Evolutionary conservation across 2,888 invertebrate species (phyloP), one percentile per base, ranked within the genome.

Genomic region (Aleiodes alternator): DNA sequence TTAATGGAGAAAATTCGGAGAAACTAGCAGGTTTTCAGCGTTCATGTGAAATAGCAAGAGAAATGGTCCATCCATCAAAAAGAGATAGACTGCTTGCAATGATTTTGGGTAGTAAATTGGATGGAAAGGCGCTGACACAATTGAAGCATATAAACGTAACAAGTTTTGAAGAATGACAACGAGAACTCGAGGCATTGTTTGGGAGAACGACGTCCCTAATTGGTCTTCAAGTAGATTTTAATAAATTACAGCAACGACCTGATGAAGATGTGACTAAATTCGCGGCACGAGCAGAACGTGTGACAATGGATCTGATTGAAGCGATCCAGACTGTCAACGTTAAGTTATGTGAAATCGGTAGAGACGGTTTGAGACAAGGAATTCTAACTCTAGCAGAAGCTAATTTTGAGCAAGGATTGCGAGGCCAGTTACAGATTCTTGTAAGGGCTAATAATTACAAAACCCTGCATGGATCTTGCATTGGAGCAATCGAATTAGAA

Each of bases 81-180:
- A 2, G n/a, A 9, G n/a, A 9, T 23, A 3, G 1, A 23, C 9
- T 56, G 29, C 56, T 56, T 2, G 29, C 12, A 5, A 7, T 8
- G n/a, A 56, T 56, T 9, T 23, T 23, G 23, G 56, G 56, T 7
- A 56, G 56, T 56, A 56, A 56, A 56, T 23, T 56, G 56, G 16
- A 56, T 2, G 56, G 56, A 3, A 16, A n/a, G 1, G 56, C 56
- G 3, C 23, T 23, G 3, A 56, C 5, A 8, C 56, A 56, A 23
- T 9, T 56, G 16, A 56, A 56, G 8, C n/a, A 23, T 23, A 16
- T 4, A 5, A 11, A 8, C 1, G 23, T 56, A 4, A 7, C 12
- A 9, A 23, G n/a, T 9, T 56, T 56, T 23, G 23, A 56, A 3
- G n/a, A 56, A 9, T 8, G 29, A 2, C 4, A 56, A 23, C 4